These are phyloP conservation scores for Pseudanteris insignis DNA, from an alignment of 2,888 invertebrate genomes.

Conservation along the genomic window DNA sequence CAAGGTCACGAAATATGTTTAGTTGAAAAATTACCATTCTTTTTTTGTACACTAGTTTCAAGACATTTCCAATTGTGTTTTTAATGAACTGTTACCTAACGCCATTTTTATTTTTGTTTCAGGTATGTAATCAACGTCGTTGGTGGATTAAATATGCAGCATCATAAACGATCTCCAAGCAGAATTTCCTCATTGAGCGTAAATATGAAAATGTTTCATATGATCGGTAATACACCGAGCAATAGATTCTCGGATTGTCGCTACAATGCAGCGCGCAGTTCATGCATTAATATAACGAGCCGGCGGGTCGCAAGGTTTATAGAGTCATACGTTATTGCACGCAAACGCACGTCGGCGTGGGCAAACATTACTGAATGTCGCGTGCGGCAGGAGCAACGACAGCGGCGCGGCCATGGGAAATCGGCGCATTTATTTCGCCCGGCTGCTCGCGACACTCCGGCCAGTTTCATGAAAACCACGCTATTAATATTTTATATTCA, in stretches of 20 bases:
- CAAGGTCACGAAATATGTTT: too few relatives aligned
- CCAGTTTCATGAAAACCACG: neutral
- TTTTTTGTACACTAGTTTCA: too few relatives aligned
- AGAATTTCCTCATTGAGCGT: too few relatives aligned
- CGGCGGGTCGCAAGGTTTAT: slow-evolving; percentile 54
- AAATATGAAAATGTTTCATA: neutral
- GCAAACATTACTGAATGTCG: slow-evolving; percentile 32
- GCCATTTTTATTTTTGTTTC: too few relatives aligned
- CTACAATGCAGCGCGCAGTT: slow-evolving; percentile 40
- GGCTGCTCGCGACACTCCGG: slow-evolving; percentile 28
- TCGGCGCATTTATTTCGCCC: slow-evolving; percentile 52
- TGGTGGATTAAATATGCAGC: too few relatives aligned
- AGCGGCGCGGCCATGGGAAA: slow-evolving; percentile 49
- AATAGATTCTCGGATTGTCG: slow-evolving; percentile 13
- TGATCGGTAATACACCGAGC: slow-evolving; percentile 35
- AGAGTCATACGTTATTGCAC: slow-evolving; percentile 55
- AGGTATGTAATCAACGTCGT: too few relatives aligned
- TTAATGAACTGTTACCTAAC: too few relatives aligned
- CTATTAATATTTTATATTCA: slow-evolving; percentile 18
- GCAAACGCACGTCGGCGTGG: slow-evolving; percentile 25
- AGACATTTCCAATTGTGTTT: too few relatives aligned
- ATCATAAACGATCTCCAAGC: too few relatives aligned
- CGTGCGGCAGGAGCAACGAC: slow-evolving; percentile 26
- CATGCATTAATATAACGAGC: slow-evolving; percentile 51
- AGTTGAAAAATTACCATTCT: too few relatives aligned